phyloP scores from a whole-genome alignment of 2,888 invertebrate species.

The Corbicula japonica region DNA sequence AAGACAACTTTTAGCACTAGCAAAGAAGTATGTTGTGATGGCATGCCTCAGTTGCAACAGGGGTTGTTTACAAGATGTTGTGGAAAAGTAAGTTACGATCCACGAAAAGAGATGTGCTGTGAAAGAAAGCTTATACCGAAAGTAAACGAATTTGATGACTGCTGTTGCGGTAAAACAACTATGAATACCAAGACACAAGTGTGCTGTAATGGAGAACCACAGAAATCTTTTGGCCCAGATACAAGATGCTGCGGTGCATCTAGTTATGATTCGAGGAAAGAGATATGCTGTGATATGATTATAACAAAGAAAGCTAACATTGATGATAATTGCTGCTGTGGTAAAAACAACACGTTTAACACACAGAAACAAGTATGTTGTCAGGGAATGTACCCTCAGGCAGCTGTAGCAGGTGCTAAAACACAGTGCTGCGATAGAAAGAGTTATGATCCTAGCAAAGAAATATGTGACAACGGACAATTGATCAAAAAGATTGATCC shows the following conservation, averaged over 20 bases:
- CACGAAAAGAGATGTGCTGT: slow-evolving; percentile 51
- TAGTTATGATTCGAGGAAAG: slow-evolving; percentile 37
- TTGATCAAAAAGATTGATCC: slow-evolving; percentile 33
- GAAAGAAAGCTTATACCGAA: slow-evolving; percentile 49
- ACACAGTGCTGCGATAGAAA: slow-evolving; percentile 54
- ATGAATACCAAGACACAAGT: slow-evolving; percentile 31
- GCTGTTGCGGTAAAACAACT: slow-evolving; percentile 58
- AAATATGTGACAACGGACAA: slow-evolving; percentile 49
- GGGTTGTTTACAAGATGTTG: slow-evolving; percentile 49
- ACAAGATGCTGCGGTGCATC: slow-evolving; percentile 50
- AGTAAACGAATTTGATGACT: slow-evolving; percentile 36
- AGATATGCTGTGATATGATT: slow-evolving; percentile 49
- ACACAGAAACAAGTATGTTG: slow-evolving; percentile 53
- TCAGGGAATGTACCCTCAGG: slow-evolving; percentile 52
- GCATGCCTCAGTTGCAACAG: slow-evolving; percentile 45
- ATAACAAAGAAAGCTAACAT: slow-evolving; percentile 34
- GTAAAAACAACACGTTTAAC: slow-evolving; percentile 46
- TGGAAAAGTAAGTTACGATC: slow-evolving; percentile 53
- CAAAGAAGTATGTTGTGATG: slow-evolving; percentile 50
- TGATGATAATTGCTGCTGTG: slow-evolving; percentile 62
- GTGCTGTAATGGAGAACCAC: slow-evolving; percentile 55
- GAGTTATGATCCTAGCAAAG: slow-evolving; percentile 42
- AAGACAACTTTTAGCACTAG: slow-evolving; percentile 44
- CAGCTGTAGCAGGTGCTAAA: slow-evolving; percentile 37
- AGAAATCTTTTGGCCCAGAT: slow-evolving; percentile 41